Percentiles rank a stretch among this genome's conserved stretches.
Conservation (phyloP, 2,888 invertebrate species). For the Tenthredo notha region DNA sequence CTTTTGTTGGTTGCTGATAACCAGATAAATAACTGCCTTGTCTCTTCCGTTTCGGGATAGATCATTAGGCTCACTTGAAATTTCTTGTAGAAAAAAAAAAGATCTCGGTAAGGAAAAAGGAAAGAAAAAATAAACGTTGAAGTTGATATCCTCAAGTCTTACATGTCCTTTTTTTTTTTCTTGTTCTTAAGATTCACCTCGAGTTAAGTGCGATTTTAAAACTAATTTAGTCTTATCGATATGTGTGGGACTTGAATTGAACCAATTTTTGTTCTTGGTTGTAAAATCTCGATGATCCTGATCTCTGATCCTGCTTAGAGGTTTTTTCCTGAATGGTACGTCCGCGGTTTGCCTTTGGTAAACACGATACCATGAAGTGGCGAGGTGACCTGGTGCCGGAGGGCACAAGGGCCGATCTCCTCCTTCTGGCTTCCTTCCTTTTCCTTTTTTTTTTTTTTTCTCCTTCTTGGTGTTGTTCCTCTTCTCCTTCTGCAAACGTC, state of each 20-base stretch:
- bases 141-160: neutral
- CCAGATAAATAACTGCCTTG: slow-evolving; percentile 17
- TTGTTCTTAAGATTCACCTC: neutral
- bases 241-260: neutral
- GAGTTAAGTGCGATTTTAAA: neutral
- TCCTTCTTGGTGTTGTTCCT: neutral
- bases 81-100: neutral
- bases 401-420: slow-evolving; percentile 29
- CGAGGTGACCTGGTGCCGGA: slow-evolving; percentile 64
- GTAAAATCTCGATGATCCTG: neutral
- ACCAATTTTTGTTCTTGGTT: neutral
- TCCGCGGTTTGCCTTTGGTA: slow-evolving; percentile 71
- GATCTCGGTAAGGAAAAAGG: neutral
- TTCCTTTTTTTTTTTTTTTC: neutral
- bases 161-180: neutral
- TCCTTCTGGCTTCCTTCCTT: neutral
- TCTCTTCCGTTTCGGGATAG: neutral
- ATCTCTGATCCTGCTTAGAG: neutral
- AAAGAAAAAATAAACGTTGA: neutral
- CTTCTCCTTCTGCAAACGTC: neutral
- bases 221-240: neutral
- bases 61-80: slow-evolving; percentile 50
- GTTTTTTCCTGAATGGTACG: slow-evolving; percentile 22
- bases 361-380: slow-evolving; percentile 69
- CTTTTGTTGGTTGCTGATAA: slow-evolving; percentile 60